Evolutionary conservation across 2,888 invertebrate genomes (phyloP), one percentile per base, ranked within the genome.

Genomic region (Plebejus anna): DNA sequence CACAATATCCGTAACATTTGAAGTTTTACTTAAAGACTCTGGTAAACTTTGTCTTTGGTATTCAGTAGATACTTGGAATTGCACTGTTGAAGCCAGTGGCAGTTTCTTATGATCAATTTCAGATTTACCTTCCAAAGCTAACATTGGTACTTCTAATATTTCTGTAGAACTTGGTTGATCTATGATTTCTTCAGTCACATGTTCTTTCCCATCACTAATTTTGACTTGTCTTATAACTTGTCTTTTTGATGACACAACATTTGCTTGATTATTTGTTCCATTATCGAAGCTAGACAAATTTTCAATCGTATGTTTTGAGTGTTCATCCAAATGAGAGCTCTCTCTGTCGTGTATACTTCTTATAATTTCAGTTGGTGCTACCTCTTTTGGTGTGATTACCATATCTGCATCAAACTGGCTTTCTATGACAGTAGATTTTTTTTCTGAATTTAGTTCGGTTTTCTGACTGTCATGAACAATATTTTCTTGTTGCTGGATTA

Each of bases 161-260:
- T 81, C 88, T 78, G 88, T 86, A 77, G 96, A 96, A 84, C 85
- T 87, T 38, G 81, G 79, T 79, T 87, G 86, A 80, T 97, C 97
- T 72, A 97, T 94, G 0, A 97, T 89, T 89, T 97, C 96, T 88
- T 97, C 97, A 36, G 83, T 81, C 0, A 83, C 77, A 76, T 82
- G 81, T 79, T 83, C 82, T 77, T 82, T 82, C 2, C 83, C 84
- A 77, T 82, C 79, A 32, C 81, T 80, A 70, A 82, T 78, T 79
- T 81, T 78, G 75, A 83, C 75, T 73, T 81, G 81, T 66, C 66
- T 66, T 66, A 66, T 66, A 36, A 66, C 13, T 66, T 66, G 66
- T 66, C 32, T 66, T 72, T 66, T 78, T 78, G 51, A 78, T 66
- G 72, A 72, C 22, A 51, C 51, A n/a, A 32, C 28, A 16, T 42